Evolutionary conservation across 2,797 vertebrate genomes (phyloP).

Genomic region (Meriones psammophilus): DNA sequence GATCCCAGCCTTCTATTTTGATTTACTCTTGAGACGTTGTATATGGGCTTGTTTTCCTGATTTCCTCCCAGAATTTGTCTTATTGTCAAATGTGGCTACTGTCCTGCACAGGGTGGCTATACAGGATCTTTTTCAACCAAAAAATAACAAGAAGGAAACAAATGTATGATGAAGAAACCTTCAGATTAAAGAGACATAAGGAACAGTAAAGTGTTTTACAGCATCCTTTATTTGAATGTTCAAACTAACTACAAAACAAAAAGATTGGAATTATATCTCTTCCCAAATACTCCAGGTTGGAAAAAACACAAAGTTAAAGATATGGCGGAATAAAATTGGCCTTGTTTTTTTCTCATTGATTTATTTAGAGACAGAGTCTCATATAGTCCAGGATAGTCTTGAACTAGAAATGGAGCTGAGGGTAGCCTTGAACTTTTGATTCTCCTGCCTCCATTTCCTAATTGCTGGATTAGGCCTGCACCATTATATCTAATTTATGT

Average conservation of each 20-base stretch:
- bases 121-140: conserved; percentile 7
- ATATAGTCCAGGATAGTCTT: background rate
- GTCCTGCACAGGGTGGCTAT: background rate
- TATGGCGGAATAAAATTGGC: background rate
- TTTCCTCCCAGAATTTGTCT: background rate
- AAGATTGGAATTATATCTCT: background rate
- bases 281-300: background rate
- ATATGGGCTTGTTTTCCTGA: background rate
- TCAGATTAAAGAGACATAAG: background rate
- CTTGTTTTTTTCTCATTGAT: background rate
- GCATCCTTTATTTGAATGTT: background rate
- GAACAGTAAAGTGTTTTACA: background rate
- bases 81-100: background rate
- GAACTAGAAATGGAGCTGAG: background rate
- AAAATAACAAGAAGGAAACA: conserved; percentile 40
- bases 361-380: background rate
- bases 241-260: background rate
- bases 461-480: background rate
- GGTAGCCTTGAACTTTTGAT: background rate
- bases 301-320: background rate
- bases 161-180: background rate
- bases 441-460: background rate
- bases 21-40: background rate
- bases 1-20: background rate
- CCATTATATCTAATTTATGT: background rate